phyloP scores from a whole-genome alignment of 1,140 invertebrate genomes.

The Philotrypesis tridentata region DNA sequence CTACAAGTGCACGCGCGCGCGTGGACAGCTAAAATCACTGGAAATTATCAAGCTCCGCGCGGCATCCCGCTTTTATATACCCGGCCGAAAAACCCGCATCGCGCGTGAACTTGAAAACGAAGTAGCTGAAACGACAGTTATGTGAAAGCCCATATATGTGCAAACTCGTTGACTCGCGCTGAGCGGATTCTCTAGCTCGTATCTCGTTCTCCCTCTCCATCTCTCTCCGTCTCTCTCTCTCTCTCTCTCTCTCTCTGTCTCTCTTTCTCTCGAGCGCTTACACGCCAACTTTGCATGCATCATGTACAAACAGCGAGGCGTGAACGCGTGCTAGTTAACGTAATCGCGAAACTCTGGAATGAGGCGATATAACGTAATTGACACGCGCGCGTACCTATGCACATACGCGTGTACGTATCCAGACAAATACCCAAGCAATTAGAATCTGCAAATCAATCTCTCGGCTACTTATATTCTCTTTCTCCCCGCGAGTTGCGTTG shows the following conservation, averaged over 20 bases:
- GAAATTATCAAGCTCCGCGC: too few species aligned
- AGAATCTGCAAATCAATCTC: neutral
- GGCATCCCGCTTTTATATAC: neutral
- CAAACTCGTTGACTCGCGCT: neutral
- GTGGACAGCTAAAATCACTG: too few species aligned
- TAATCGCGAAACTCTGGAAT: neutral
- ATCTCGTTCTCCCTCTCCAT: too few species aligned
- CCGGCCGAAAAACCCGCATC: neutral
- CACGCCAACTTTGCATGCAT: neutral
- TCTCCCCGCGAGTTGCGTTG: too few species aligned
- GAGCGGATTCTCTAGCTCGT: neutral
- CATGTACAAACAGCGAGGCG: neutral
- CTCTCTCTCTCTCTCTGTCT: neutral
- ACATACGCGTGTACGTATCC: neutral
- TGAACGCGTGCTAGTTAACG: neutral
- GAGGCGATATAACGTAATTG: neutral
- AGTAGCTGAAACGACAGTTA: neutral
- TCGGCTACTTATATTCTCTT: too few species aligned
- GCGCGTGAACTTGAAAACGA: neutral
- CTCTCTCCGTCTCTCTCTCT: too few species aligned
- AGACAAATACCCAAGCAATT: neutral
- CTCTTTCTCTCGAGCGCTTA: neutral
- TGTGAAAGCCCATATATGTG: neutral
- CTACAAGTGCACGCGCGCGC: too few species aligned
- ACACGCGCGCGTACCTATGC: neutral